Base-by-base conservation (phyloP, 2,113 vertebrate species). In the Leucopsar rothschildi region DNA sequence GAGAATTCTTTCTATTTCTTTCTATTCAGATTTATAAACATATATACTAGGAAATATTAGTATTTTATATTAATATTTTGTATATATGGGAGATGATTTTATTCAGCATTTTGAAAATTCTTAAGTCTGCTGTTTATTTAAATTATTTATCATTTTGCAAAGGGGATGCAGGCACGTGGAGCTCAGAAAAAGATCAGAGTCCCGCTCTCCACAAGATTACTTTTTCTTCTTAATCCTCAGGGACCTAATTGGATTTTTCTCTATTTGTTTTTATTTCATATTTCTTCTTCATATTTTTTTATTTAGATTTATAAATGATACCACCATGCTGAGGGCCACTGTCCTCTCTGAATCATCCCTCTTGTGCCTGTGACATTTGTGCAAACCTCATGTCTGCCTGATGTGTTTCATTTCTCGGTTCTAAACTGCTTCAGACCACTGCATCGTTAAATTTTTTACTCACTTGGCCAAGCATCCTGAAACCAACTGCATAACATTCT, bases 71-170 rank as follows among this genome's bases (percentile, higher is more conserved):
- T 70, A 89, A 19, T 86, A 75, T 92, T 88, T 92, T 92, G 45
- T 44, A n/a, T 90, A 60, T 57, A 15, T 73, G n/a, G 44, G 52
- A 82, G 59, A 31, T 87, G 12, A 84, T 91, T 68, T 72, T 89
- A 71, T 88, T 68, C 45, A 82, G 27, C 21, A 88, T 87, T 94
- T 90, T 85, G 44, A 78, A 94, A 93, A 90, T 60, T 69, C 65
- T 88, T 66, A 88, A 73, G 56, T 75, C 50, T 81, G 25, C 23
- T 82, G 15, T 82, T 95, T 93, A 88, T 93, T 95, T 95, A 1
- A 47, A 94, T 96, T 95, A 87, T 88, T 96, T 91, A 86, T 93
- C 21, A 86, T 86, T 92, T 93, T 79, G 50, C 61, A 93, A 91
- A 93, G 65, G 60, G 44, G 90, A 95, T 11, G 12, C 33, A 83